Evolutionary conservation across 2,888 invertebrate species (phyloP), one percentile per base, ranked within the genome.

Genomic region (Lycocerus yunnanus): DNA sequence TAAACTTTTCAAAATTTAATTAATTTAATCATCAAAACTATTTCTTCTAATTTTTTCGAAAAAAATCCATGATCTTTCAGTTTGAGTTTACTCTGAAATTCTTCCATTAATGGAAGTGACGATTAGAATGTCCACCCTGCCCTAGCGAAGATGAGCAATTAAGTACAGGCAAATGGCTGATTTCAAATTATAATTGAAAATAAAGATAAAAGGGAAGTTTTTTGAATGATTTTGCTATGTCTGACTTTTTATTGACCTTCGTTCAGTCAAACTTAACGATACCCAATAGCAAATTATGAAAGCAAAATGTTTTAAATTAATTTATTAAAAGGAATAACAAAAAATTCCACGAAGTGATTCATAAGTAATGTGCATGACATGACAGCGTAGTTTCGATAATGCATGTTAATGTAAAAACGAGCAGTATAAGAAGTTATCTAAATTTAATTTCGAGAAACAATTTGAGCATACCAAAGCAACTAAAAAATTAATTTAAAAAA

Each of bases 351-450:
- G 61, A 63, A 63, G 61, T 63, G 61, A 63, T 63, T 63, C 20
- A 63, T 63, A 63, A 63, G 20, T 63, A 63, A 63, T 63, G 21
- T 15, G 15, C 66, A 18, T 27, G 66, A 66, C 66, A 66, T 66
- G 66, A 66, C 66, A 66, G 24, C 27, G 66, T 24, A 66, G 27
- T 21, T 24, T 66, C 24, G 21, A 66, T 66, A 66, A 66, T 66
- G 66, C 21, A 20, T 66, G 66, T 27, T 21, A 66, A 66, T 24
- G 15, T 66, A 66, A 66, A 66, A 66, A 66, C 20, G 15, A 24
- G 21, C 21, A 66, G 21, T 24, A 66, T 21, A 27, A 66, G 66
- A 15, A 43, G 43, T 43, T 43, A 43, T 14, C 66, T 27, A 18
- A 66, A 66, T 66, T 66, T 66, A 24, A 24, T 66, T 66, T 20